Conservation (phyloP, 2,797 vertebrate species). For the Aselliscus stoliczkanus region DNA sequence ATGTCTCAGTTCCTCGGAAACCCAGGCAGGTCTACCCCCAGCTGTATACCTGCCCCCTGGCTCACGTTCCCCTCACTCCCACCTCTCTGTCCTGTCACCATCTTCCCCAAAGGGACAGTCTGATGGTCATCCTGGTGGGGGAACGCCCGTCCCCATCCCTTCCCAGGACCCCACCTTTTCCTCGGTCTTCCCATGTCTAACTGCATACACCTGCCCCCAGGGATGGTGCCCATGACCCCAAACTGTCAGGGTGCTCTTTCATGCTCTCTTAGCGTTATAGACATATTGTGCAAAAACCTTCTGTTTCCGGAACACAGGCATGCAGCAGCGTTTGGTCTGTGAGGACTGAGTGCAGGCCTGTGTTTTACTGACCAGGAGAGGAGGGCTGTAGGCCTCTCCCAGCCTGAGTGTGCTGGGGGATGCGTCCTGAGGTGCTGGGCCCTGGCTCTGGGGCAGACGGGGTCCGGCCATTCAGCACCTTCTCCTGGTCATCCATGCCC, state of each 20-base stretch:
- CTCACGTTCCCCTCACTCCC: not conserved
- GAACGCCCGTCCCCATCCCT: not conserved
- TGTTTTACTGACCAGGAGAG: not conserved
- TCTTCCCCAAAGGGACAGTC: not conserved
- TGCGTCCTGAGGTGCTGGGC: not conserved
- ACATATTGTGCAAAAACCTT: not conserved
- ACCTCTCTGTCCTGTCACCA: too few species aligned
- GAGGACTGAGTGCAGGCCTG: not conserved
- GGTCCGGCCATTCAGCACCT: not conserved
- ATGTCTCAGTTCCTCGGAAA: not conserved
- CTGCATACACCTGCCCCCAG: not conserved
- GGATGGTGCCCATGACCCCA: slow-evolving; percentile 1
- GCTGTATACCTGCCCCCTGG: not conserved
- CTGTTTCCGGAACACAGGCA: not conserved
- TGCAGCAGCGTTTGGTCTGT: not conserved
- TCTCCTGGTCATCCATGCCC: not conserved
- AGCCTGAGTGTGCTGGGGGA: not conserved
- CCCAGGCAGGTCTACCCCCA: not conserved
- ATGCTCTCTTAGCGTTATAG: slow-evolving; percentile 20
- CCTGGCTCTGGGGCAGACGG: not conserved
- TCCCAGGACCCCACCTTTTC: not conserved
- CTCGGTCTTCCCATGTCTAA: not conserved
- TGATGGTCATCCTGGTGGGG: not conserved
- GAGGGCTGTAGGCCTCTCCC: not conserved
- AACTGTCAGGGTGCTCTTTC: slow-evolving; percentile 57